A percentile compares a stretch with the other conserved stretches of the same genome.
These are phyloP conservation scores for Meloidogyne floridensis DNA, from an alignment of 1,140 invertebrate genomes.

Conservation along the genomic window DNA sequence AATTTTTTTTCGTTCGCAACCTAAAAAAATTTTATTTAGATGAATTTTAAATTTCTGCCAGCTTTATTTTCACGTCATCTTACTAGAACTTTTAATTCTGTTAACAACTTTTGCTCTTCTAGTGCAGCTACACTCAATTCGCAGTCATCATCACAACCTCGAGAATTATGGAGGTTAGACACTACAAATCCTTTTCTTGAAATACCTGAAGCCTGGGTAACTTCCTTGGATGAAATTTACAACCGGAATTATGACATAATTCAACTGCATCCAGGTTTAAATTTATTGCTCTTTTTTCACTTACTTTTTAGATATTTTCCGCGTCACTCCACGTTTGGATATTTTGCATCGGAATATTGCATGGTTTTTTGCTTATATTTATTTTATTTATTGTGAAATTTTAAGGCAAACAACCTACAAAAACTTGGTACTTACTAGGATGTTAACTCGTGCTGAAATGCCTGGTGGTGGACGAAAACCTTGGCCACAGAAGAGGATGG, in stretches of 20 bases:
- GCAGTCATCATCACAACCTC: neutral
- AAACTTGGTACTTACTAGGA: conserved; percentile 75
- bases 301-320: conserved; percentile 56
- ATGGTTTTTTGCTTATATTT: conserved; percentile 69
- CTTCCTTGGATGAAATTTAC: conserved; percentile 79
- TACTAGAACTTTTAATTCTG: neutral
- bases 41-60: neutral
- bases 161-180: conserved; percentile 46
- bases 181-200: conserved; percentile 43
- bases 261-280: conserved; percentile 79
- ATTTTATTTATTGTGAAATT: neutral
- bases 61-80: neutral
- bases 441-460: conserved; percentile 79
- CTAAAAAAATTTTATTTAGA: neutral
- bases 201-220: conserved; percentile 79
- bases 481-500: conserved; percentile 84
- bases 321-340: conserved; percentile 74
- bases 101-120: neutral
- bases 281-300: neutral
- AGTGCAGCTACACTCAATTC: neutral
- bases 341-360: conserved; percentile 81
- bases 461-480: conserved; percentile 74
- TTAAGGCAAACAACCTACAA: conserved; percentile 78
- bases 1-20: too few relatives aligned
- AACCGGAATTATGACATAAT: conserved; percentile 81